phyloP scores from a whole-genome alignment of 2,888 invertebrate species.

The Athalia cordata region DNA sequence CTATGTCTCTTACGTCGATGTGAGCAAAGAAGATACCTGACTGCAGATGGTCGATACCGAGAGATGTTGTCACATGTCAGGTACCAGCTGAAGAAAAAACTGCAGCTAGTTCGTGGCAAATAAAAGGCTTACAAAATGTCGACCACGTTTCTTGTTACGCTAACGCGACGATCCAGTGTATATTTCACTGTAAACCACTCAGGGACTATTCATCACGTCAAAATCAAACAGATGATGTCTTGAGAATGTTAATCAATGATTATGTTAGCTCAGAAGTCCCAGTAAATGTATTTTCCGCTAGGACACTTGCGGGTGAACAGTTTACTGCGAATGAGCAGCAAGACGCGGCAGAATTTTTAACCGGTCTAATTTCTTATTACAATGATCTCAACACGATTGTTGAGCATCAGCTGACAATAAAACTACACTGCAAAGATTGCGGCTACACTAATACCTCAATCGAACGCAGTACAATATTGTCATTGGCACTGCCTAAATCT shows the following conservation, averaged over 20 bases:
- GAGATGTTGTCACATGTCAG: conserved; percentile 38
- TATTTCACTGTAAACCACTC: conserved; percentile 15
- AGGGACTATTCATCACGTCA: conserved; percentile 1
- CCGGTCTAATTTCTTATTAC: no score
- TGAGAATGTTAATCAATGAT: not conserved
- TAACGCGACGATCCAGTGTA: conserved; percentile 16
- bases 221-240: not conserved
- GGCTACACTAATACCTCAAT: no score
- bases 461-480: no score
- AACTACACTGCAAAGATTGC: no score
- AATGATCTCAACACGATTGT: no score
- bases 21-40: conserved; percentile 34
- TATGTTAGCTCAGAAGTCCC: no score
- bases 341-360: no score
- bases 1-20: conserved; percentile 24
- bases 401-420: no score
- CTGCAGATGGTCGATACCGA: conserved; percentile 40
- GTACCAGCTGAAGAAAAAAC: not conserved
- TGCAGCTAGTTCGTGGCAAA: not conserved
- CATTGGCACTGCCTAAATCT: no score
- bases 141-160: conserved; percentile 44
- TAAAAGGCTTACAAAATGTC: conserved; percentile 42
- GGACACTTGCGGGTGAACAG: no score
- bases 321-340: no score
- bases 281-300: no score